A percentile compares a stretch with the other conserved stretches of the same genome.
Evolutionary conservation across 2,888 invertebrate species (phyloP).

Genomic region (Protophormia terraenovae): DNA sequence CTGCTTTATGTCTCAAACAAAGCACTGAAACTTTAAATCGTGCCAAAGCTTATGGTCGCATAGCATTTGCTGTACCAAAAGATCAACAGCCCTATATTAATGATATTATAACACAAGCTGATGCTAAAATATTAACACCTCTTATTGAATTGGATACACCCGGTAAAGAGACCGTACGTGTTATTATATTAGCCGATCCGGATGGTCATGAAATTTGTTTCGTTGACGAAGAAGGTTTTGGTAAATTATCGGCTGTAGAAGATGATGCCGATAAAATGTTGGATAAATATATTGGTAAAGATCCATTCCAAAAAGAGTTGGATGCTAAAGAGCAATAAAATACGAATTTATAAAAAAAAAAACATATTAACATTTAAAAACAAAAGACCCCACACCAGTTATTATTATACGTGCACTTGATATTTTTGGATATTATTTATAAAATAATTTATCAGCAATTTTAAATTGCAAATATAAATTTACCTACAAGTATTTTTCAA

Average conservation of each 20-base stretch:
- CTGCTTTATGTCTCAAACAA: constrained; percentile 87
- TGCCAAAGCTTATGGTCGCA: constrained; percentile 95
- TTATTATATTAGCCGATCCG: constrained; percentile 97
- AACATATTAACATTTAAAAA: background rate
- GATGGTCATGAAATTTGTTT: constrained; percentile 99
- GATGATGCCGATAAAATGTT: constrained; percentile 90
- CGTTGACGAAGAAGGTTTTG: constrained; percentile 97
- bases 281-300: constrained; percentile 86
- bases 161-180: constrained; percentile 97
- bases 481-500: background rate
- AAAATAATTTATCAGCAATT: background rate
- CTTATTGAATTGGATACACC: constrained; percentile 97
- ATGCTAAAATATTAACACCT: constrained; percentile 91
- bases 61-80: constrained; percentile 95
- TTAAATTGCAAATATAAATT: background rate
- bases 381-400: background rate
- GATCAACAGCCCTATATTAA: constrained; percentile 90
- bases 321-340: constrained; percentile 51
- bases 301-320: constrained; percentile 79
- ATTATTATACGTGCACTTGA: background rate
- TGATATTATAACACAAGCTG: constrained; percentile 86
- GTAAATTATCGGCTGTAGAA: constrained; percentile 92
- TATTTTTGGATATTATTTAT: background rate
- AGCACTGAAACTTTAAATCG: constrained; percentile 85
- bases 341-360: background rate